Percentiles rank a stretch among this genome's conserved stretches.
Evolutionary conservation across 2,888 invertebrate species (phyloP).

Genomic region (Mesoligia furuncula): DNA sequence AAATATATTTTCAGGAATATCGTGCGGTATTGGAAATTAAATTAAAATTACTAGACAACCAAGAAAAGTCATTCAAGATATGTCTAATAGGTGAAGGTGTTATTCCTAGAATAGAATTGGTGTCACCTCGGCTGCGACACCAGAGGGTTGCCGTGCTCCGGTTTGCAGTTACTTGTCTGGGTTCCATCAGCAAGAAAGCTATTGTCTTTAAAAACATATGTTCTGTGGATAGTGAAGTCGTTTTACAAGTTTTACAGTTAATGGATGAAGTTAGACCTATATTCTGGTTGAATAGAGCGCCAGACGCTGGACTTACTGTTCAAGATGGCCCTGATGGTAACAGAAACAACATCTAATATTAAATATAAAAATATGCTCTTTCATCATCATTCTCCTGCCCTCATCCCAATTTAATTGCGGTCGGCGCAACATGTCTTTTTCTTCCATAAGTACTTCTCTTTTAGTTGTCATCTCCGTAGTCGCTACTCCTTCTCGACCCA

Average conservation of each 20-base stretch:
- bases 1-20: constrained; percentile 79
- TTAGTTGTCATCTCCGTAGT: too few species aligned
- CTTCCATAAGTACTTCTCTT: neutral
- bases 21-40: constrained; percentile 85
- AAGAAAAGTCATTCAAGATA: constrained; percentile 83
- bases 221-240: constrained; percentile 77
- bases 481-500: too few species aligned
- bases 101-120: constrained; percentile 83
- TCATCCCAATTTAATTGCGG: neutral
- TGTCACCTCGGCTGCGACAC: constrained; percentile 76
- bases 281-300: constrained; percentile 78
- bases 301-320: constrained; percentile 71
- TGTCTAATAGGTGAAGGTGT: constrained; percentile 87
- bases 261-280: constrained; percentile 76
- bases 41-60: constrained; percentile 82
- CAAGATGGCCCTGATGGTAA: constrained; percentile 74
- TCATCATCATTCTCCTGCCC: neutral
- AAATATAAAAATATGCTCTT: neutral
- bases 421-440: too few species aligned
- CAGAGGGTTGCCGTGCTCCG: constrained; percentile 74
- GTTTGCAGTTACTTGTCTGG: constrained; percentile 86
- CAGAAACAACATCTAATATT: constrained; percentile 2
- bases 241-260: constrained; percentile 72
- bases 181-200: constrained; percentile 77
- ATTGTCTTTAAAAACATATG: constrained; percentile 83